A percentile compares a stretch with the other conserved stretches of the same genome.
phyloP scores from a whole-genome alignment of 2,113 vertebrate species.

The Mormoops blainvillei region DNA sequence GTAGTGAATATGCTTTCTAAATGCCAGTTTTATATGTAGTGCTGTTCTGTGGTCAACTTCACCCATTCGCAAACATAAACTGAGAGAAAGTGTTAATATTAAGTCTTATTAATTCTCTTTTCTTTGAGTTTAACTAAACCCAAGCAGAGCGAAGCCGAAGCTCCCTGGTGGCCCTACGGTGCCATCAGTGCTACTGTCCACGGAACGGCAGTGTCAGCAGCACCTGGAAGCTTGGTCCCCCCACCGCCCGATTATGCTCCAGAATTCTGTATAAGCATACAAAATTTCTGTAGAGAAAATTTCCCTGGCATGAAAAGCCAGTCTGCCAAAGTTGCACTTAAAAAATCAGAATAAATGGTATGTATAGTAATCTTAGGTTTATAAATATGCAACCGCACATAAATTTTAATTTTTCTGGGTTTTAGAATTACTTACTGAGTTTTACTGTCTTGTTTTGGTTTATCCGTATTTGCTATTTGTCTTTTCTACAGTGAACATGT shows the following conservation, averaged over 20 bases:
- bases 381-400: background rate
- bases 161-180: background rate
- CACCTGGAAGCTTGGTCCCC: background rate
- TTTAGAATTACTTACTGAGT: background rate
- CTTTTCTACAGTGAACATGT: background rate
- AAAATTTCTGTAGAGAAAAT: background rate
- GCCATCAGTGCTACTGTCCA: background rate
- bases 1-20: background rate
- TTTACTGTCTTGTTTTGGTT: background rate
- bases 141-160: background rate
- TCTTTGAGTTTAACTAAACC: background rate
- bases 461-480: background rate
- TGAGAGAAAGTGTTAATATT: background rate
- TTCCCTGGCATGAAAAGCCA: background rate
- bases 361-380: background rate
- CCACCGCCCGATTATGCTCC: background rate
- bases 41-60: background rate
- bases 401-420: background rate
- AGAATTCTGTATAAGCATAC: background rate
- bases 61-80: background rate
- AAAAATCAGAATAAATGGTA: background rate
- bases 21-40: background rate
- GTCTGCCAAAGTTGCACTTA: background rate
- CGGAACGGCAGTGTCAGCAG: background rate
- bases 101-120: background rate